Evolutionary conservation across 2,888 invertebrate species (phyloP).

Genomic region (Lycophotia porphyrea): DNA sequence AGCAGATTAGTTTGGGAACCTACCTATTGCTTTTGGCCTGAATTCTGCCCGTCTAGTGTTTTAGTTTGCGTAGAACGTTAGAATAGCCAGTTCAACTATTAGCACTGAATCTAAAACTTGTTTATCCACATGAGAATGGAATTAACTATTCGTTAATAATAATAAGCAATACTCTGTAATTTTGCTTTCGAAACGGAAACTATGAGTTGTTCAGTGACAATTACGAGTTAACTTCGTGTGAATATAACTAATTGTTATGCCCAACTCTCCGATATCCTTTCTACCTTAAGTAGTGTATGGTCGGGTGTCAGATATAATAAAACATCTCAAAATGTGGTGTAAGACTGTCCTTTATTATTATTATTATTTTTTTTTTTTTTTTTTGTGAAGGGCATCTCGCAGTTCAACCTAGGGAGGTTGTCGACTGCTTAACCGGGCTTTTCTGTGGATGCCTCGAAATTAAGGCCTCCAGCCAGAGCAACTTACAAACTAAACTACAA

Average conservation of each 20-base stretch:
- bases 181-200: constrained; percentile 9
- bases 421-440: no score
- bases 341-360: no score
- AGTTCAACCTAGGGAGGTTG: no score
- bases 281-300: neutral
- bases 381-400: no score
- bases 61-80: constrained; percentile 33
- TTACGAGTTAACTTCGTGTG: neutral
- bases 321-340: no score
- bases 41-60: constrained; percentile 48
- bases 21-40: constrained; percentile 47
- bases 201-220: neutral
- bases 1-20: constrained; percentile 62
- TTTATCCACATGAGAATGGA: constrained; percentile 8
- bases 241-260: no score
- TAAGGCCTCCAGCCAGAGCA: no score
- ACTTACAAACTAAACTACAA: no score
- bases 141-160: constrained; percentile 3
- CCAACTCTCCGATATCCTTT: neutral
- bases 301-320: no score
- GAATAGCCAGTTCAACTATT: constrained; percentile 34
- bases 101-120: constrained; percentile 32
- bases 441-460: no score
- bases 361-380: no score
- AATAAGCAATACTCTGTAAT: neutral